Conservation (phyloP, 2,888 invertebrate species). For the Diachrysia chrysitis region DNA sequence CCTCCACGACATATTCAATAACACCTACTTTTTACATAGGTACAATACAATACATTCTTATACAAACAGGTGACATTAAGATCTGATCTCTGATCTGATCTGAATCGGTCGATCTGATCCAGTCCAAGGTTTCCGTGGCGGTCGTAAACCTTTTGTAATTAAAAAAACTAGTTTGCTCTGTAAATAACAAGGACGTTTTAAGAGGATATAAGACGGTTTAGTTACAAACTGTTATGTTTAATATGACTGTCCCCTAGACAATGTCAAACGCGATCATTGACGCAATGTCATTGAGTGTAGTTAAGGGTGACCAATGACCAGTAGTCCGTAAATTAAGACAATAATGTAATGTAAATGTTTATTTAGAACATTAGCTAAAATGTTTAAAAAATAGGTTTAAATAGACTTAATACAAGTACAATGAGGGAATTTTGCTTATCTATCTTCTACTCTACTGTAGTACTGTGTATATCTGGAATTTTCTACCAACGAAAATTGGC, state of each 20-base stretch:
- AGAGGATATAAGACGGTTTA: conserved; percentile 5
- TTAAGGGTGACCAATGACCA: conserved; percentile 5
- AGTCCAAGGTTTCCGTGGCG: conserved; percentile 51
- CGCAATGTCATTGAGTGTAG: conserved; percentile 2
- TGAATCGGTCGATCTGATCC: conserved; percentile 54
- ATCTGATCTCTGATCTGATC: too few relatives aligned
- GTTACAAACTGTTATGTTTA: conserved; percentile 10
- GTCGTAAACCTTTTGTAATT: conserved; percentile 57
- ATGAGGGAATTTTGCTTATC: too few relatives aligned
- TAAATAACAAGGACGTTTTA: conserved; percentile 38
- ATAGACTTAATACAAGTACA: too few relatives aligned
- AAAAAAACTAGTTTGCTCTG: conserved; percentile 50
- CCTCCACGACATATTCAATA: neutral
- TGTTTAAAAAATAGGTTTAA: neutral
- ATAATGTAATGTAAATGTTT: neutral
- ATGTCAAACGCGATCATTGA: neutral
- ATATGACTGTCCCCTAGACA: conserved; percentile 5
- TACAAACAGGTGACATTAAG: conserved; percentile 21
- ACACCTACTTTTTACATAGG: conserved; percentile 7
- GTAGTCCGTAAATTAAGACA: neutral
- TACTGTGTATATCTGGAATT: too few relatives aligned
- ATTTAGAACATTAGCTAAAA: neutral
- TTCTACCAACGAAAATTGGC: too few relatives aligned
- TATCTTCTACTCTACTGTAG: too few relatives aligned
- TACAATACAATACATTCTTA: conserved; percentile 1